phyloP scores from a whole-genome alignment of 2,888 invertebrate species.

The Listrodromus nycthemerus region DNA sequence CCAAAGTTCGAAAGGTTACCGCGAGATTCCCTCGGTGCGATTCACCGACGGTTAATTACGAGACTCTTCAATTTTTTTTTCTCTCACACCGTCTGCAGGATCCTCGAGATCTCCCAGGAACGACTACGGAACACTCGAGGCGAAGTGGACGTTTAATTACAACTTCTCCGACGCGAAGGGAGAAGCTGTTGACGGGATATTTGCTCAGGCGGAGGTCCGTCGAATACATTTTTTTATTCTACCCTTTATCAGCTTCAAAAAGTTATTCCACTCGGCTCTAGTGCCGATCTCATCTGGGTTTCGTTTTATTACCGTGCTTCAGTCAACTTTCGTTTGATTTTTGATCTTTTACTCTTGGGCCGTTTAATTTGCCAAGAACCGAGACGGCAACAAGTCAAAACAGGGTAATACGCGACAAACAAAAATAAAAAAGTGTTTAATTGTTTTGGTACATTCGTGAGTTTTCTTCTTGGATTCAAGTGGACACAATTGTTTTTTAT shows the following conservation, averaged over 20 bases:
- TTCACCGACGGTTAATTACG: slow-evolving; percentile 68
- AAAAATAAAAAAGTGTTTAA: no score
- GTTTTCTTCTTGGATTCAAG: no score
- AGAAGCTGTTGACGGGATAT: slow-evolving; percentile 46
- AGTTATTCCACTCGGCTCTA: slow-evolving; percentile 5
- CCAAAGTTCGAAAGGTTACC: slow-evolving; percentile 64
- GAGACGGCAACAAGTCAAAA: background rate
- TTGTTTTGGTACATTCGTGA: no score
- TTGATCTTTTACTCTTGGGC: background rate
- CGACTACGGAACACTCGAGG: slow-evolving; percentile 25
- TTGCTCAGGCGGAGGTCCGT: slow-evolving; percentile 10
- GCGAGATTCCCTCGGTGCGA: slow-evolving; percentile 61
- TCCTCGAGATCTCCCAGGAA: slow-evolving; percentile 30
- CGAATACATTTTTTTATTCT: slow-evolving; percentile 19
- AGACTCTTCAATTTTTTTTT: slow-evolving; percentile 27
- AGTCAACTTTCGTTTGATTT: background rate
- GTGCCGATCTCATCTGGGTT: background rate
- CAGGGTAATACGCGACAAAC: no score
- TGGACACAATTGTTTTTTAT: no score
- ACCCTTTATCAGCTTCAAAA: background rate
- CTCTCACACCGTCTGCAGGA: slow-evolving; percentile 24
- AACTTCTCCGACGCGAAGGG: slow-evolving; percentile 44
- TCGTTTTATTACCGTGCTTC: background rate
- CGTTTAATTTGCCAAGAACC: background rate
- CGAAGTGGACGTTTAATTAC: slow-evolving; percentile 63